These are phyloP conservation scores for Empidonax alnorum DNA, from an alignment of 2,113 vertebrate species.

Conservation along the genomic window DNA sequence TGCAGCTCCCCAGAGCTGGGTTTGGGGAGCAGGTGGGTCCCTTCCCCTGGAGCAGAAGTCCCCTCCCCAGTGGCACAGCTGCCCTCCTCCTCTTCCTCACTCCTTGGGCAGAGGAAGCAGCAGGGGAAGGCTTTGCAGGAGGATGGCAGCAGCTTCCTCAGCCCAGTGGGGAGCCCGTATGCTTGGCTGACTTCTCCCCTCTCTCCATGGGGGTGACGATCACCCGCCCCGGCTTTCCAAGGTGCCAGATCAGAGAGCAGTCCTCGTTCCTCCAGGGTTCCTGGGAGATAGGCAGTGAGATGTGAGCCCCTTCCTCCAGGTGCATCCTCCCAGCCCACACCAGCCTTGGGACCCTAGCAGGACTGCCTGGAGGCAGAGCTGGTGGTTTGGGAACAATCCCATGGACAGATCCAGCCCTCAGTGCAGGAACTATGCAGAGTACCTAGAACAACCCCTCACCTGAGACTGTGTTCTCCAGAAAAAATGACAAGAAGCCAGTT, in stretches of 20 bases:
- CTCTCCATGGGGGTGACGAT: neutral
- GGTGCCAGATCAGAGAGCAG: slow-evolving; percentile 7
- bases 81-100: neutral
- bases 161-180: slow-evolving; percentile 51
- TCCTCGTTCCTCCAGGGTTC: slow-evolving; percentile 76
- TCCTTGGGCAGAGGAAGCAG: slow-evolving; percentile 73
- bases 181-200: neutral
- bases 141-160: slow-evolving; percentile 50
- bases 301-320: neutral
- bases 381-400: neutral
- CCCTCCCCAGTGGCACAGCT: neutral
- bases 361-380: neutral
- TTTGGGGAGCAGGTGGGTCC: slow-evolving; percentile 64
- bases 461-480: slow-evolving; percentile 86
- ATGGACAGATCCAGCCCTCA: neutral
- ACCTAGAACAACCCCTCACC: slow-evolving; percentile 70
- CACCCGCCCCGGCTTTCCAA: neutral
- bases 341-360: neutral
- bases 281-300: neutral
- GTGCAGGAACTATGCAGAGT: neutral
- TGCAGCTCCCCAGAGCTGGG: neutral
- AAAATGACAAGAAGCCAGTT: slow-evolving; percentile 82
- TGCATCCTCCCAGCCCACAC: neutral
- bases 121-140: slow-evolving; percentile 57
- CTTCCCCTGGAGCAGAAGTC: slow-evolving; percentile 55